Conservation (phyloP, 1,140 invertebrate species). For the Oreohelix idahoensis region DNA sequence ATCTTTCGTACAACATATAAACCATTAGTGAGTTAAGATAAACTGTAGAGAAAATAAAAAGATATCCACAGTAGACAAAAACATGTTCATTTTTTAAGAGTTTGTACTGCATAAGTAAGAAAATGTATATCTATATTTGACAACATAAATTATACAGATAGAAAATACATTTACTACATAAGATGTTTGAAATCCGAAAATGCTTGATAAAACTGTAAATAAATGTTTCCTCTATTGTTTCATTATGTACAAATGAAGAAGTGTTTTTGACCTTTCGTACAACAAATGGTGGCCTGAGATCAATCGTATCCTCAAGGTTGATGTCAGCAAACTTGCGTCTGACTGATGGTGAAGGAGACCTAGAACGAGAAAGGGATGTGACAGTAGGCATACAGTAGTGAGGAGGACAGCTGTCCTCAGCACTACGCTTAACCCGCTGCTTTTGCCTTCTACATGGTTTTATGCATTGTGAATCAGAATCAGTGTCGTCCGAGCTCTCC, state of each 20-base stretch:
- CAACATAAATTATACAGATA: too few species aligned
- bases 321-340: slow-evolving; percentile 45
- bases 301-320: slow-evolving; percentile 36
- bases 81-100: too few species aligned
- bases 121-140: too few species aligned
- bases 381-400: slow-evolving; percentile 37
- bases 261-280: slow-evolving; percentile 55
- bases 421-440: background rate
- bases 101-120: too few species aligned
- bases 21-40: too few species aligned
- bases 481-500: background rate
- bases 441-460: background rate
- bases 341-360: slow-evolving; percentile 53
- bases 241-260: too few species aligned
- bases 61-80: too few species aligned
- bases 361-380: slow-evolving; percentile 55
- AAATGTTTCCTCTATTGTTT: too few species aligned
- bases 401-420: slow-evolving; percentile 24
- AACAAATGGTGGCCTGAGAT: slow-evolving; percentile 60
- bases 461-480: background rate
- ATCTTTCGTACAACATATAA: slow-evolving; percentile 65
- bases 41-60: too few species aligned
- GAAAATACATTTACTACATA: too few species aligned
- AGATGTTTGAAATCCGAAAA: too few species aligned
- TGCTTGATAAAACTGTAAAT: too few species aligned